These are phyloP conservation scores for Diachasma alloeum DNA, from an alignment of 1,140 invertebrate genomes.

Conservation along the genomic window DNA sequence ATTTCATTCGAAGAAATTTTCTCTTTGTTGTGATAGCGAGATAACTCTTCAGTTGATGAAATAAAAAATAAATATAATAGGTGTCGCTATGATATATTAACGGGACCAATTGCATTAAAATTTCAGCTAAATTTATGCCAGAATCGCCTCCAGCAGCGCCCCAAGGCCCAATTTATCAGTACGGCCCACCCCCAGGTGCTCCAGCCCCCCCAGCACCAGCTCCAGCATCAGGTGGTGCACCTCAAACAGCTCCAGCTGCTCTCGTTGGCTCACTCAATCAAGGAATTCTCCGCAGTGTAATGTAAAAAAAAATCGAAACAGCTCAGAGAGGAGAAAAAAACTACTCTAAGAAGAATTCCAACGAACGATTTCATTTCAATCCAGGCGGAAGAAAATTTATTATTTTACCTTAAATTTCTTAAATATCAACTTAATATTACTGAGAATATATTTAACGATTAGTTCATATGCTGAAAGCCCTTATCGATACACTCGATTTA, in stretches of 20 bases:
- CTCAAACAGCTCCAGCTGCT: constrained; percentile 38
- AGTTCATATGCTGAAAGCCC: not conserved
- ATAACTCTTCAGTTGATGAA: constrained; percentile 15
- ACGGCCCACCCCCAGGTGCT: constrained; percentile 52
- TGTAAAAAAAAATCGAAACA: constrained; percentile 34
- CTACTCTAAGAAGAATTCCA: not conserved
- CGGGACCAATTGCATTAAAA: constrained; percentile 61
- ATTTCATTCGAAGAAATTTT: no score
- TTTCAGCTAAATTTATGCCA: constrained; percentile 67
- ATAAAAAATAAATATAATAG: not conserved
- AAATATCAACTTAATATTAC: not conserved
- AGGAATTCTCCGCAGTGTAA: constrained; percentile 36
- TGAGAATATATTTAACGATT: not conserved
- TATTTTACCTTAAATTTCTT: not conserved
- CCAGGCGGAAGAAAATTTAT: no score
- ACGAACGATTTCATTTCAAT: not conserved
- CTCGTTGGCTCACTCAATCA: constrained; percentile 36
- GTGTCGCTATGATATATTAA: constrained; percentile 28
- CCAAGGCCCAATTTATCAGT: constrained; percentile 56
- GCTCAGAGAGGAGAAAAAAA: not conserved
- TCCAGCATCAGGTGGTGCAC: constrained; percentile 35
- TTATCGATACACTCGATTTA: not conserved
- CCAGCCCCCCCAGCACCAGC: constrained; percentile 43
- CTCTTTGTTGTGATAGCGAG: no score
- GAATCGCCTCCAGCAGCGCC: constrained; percentile 59